Evolutionary conservation across 2,797 vertebrate genomes (phyloP).

Genomic region (Cynodonichthys magdalenae): DNA sequence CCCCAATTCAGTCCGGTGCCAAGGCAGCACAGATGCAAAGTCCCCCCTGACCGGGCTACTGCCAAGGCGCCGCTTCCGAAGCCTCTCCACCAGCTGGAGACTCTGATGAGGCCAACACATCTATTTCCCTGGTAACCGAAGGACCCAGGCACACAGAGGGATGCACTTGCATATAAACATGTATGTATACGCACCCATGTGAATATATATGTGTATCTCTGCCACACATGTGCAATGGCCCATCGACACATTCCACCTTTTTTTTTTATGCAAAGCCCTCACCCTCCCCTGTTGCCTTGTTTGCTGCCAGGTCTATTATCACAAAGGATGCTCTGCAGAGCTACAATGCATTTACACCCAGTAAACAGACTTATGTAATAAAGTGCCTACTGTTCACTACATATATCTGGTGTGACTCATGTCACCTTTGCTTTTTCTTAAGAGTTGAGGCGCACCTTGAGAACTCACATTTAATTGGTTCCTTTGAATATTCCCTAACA

Average conservation of each 20-base stretch:
- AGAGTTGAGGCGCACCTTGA: background rate
- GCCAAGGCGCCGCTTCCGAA: constrained; percentile 86
- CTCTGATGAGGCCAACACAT: constrained; percentile 87
- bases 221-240: constrained; percentile 42
- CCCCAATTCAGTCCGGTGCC: constrained; percentile 75
- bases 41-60: constrained; percentile 85
- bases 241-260: constrained; percentile 3
- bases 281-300: constrained; percentile 29
- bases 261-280: constrained; percentile 9
- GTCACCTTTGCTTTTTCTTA: constrained; percentile 31
- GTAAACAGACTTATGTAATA: constrained; percentile 64
- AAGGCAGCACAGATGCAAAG: constrained; percentile 88
- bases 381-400: constrained; percentile 25
- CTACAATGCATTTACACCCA: constrained; percentile 66
- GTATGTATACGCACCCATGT: constrained; percentile 54
- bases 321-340: constrained; percentile 63
- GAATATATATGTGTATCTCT: constrained; percentile 51
- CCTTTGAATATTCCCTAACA: background rate
- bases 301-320: constrained; percentile 72
- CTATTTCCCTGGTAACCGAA: constrained; percentile 86
- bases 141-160: constrained; percentile 64
- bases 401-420: constrained; percentile 27
- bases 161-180: constrained; percentile 62
- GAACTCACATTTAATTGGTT: background rate
- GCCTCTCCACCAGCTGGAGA: constrained; percentile 87